phyloP scores from a whole-genome alignment of 37 sponge, comb jelly and placozoan species.

The Bolinopsis microptera region DNA sequence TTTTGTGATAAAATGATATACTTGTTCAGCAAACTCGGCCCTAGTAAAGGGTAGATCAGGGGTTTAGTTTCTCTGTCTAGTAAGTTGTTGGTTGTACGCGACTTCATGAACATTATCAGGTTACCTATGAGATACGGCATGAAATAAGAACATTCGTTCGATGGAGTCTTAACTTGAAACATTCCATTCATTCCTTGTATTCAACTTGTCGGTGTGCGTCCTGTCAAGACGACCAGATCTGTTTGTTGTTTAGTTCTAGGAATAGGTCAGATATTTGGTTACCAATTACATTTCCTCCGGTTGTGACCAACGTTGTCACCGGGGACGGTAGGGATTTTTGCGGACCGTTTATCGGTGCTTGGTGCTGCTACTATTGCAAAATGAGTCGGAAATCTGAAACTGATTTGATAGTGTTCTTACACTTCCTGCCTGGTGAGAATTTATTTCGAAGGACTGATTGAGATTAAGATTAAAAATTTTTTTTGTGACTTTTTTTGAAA shows the following conservation, averaged over 20 bases:
- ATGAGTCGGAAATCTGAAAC: neutral
- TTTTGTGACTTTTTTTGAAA: neutral
- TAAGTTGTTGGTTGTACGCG: constrained; percentile 49
- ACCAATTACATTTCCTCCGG: neutral
- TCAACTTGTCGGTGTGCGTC: neutral
- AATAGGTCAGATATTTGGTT: constrained; percentile 3
- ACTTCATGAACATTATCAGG: constrained; percentile 23
- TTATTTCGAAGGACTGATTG: no score
- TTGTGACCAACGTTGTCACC: neutral
- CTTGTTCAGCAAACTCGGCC: neutral
- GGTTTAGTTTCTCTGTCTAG: neutral
- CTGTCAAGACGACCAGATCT: neutral
- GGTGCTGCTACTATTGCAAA: neutral
- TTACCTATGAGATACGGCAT: neutral
- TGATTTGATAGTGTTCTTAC: no score
- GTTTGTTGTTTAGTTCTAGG: neutral
- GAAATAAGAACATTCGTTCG: neutral
- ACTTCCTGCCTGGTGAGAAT: no score
- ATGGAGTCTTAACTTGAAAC: neutral
- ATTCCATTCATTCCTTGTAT: neutral
- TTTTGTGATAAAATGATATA: constrained; percentile 77
- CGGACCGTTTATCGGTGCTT: neutral
- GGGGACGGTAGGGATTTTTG: neutral
- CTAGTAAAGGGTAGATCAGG: no score
- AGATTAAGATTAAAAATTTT: no score